Evolutionary conservation across 1,140 invertebrate species (phyloP), one percentile per base, ranked within the genome.

Genomic region (Drosophila carrolli): DNA sequence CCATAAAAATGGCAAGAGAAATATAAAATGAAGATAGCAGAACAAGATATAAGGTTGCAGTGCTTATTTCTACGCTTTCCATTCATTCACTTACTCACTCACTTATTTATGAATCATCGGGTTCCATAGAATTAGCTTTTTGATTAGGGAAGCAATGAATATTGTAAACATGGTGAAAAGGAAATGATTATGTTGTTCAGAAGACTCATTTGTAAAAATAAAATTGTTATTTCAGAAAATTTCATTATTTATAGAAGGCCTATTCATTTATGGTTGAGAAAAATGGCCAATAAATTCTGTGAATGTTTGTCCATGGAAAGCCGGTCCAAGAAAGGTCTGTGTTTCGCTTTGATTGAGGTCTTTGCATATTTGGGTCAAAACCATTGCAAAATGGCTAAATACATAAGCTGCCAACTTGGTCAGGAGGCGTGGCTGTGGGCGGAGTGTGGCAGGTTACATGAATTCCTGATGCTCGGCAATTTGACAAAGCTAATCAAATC

Each of bases 401-500:
- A 35, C 59, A 55, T 40, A 56, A 61, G 50, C 50, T 40, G 2
- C 16, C 51, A 40, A 35, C 5, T 40, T 56, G 37, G 38, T 8
- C 10, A 38, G 23, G 6, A 3, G 14, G 56, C 27, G 23, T 41
- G 27, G 13, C 14, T 11, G 19, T 37, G 43, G 29, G 32, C 32
- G 10, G 6, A 16, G 5, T 16, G 40, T 11, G 9, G 11, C 10
- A 46, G 41, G 7, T 46, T 46, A 37, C 32, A 47, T 38, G 41
- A 60, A 65, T 29, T 47, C 35, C 57, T 5, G 58, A 38, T 62
- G 57, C 57, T 14, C 43, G 71, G 14, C 68, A 72, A 71, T 44
- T 59, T 51, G 50, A 53, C 70, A 44, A 58, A 74, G 73, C 70
- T 58, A 74, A 74, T 62, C 57, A 75, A 63, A 44, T 32, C 35